phyloP scores from a whole-genome alignment of 1,140 invertebrate genomes.

The Riptortus pedestris region DNA sequence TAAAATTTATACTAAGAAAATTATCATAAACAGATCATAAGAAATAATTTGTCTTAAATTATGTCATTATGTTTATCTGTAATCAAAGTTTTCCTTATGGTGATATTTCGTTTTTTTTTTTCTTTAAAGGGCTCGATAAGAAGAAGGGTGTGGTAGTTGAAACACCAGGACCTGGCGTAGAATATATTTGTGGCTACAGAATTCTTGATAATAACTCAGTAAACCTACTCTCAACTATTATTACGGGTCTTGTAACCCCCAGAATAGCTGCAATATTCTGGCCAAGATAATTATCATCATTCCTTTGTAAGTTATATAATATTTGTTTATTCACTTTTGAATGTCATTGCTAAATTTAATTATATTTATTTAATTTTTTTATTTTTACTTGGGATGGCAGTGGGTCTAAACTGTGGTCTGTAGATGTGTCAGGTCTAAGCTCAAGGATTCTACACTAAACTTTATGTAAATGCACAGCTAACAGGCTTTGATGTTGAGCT shows the following conservation, averaged over 20 bases:
- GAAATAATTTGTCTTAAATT: background rate
- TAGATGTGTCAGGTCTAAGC: too few relatives aligned
- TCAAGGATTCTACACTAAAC: too few relatives aligned
- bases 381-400: too few relatives aligned
- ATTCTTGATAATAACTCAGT: conserved; percentile 86
- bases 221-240: conserved; percentile 70
- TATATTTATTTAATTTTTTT: too few relatives aligned
- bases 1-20: too few relatives aligned
- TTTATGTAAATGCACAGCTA: too few relatives aligned
- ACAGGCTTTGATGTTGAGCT: too few relatives aligned
- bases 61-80: background rate
- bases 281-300: conserved; percentile 42
- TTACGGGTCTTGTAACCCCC: conserved; percentile 62
- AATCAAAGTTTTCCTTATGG: background rate
- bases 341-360: too few relatives aligned
- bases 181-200: conserved; percentile 62
- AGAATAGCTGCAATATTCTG: conserved; percentile 55
- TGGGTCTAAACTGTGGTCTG: too few relatives aligned
- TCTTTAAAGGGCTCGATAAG: conserved; percentile 54
- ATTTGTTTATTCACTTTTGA: too few relatives aligned
- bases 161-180: conserved; percentile 55
- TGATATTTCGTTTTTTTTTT: conserved; percentile 24
- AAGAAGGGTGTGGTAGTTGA: conserved; percentile 59
- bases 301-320: too few relatives aligned
- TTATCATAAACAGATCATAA: too few relatives aligned